These are phyloP conservation scores for Natator depressus DNA, from an alignment of 2,113 vertebrate genomes.

Conservation along the genomic window DNA sequence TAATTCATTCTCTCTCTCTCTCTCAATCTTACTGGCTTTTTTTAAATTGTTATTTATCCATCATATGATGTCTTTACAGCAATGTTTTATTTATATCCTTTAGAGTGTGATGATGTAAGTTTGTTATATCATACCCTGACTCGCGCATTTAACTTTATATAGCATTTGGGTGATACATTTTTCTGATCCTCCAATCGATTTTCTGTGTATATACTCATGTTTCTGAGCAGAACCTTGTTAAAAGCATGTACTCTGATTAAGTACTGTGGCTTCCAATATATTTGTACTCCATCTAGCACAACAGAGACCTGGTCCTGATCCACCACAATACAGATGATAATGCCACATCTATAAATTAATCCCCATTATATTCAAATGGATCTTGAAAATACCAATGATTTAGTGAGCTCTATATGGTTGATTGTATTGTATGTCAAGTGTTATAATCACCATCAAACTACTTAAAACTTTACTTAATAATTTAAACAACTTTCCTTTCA, in stretches of 20 bases:
- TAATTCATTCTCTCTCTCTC: not conserved
- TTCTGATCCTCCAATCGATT: not conserved
- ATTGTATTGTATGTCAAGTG: not conserved
- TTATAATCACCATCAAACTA: not conserved
- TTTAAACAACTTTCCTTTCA: not conserved
- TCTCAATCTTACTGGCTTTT: not conserved
- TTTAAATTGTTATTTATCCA: not conserved
- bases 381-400: not conserved
- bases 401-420: not conserved
- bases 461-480: not conserved
- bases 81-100: not conserved
- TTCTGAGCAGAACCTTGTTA: not conserved
- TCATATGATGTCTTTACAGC: not conserved
- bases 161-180: not conserved
- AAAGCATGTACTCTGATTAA: not conserved
- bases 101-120: not conserved
- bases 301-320: not conserved
- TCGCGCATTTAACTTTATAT: not conserved
- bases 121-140: not conserved
- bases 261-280: not conserved
- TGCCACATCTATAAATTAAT: not conserved
- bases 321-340: not conserved
- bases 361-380: not conserved
- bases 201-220: not conserved
- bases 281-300: not conserved